phyloP scores from a whole-genome alignment of 2,113 vertebrate genomes.

The Prolemur simus region DNA sequence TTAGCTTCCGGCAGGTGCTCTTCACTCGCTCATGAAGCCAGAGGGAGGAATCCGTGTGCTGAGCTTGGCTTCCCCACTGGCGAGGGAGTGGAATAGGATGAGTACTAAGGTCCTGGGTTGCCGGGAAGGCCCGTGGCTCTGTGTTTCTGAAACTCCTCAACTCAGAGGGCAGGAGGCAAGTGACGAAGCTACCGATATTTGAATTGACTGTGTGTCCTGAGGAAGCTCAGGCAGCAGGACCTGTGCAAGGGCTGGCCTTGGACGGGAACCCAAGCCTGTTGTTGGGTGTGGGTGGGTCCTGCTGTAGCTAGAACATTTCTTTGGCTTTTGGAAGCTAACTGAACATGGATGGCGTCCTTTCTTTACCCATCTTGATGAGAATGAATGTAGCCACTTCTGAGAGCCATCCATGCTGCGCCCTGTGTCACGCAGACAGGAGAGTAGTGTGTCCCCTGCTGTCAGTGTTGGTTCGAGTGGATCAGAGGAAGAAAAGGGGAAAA shows the following conservation, averaged over 20 bases:
- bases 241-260: not conserved
- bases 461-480: not conserved
- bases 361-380: not conserved
- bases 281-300: not conserved
- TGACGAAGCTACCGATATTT: rapidly evolving
- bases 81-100: rapidly evolving
- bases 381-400: not conserved
- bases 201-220: not conserved
- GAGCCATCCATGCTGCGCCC: rapidly evolving
- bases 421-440: rapidly evolving
- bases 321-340: not conserved
- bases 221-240: not conserved
- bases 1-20: not conserved
- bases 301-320: not conserved
- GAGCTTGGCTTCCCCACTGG: not conserved
- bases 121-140: not conserved
- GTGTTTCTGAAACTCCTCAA: not conserved
- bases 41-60: too few relatives aligned
- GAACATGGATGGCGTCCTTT: not conserved
- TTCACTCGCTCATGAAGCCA: not conserved
- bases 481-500: not conserved
- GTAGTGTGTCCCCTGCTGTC: rapidly evolving
- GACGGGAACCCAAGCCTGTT: not conserved
- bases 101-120: not conserved
- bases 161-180: not conserved